Evolutionary conservation across 2,888 invertebrate species (phyloP), one percentile per base, ranked within the genome.

Genomic region (Coleophora deauratella): DNA sequence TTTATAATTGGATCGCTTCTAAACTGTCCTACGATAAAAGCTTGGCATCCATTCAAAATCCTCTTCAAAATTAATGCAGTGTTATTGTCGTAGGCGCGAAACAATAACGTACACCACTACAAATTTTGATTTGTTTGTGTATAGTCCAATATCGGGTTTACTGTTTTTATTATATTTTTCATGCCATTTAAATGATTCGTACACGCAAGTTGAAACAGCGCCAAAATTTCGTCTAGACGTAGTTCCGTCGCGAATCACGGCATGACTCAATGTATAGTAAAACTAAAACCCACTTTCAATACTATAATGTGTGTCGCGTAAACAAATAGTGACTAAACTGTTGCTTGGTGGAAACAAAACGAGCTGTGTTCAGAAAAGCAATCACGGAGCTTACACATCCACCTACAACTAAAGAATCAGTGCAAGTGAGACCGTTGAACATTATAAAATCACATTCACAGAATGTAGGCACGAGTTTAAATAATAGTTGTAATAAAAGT

Each of bases 131-230:
- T 57, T 51, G 60, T 54, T 55, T 57, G 51, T 50, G 13, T 52
- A 49, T 21, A 21, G 6, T 21, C 6, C 21, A 4, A 6, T 21
- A 6, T 21, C 44, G 43, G 49, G 53, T 51, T n/a, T 59, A 54
- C 51, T 40, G 48, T 52, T 51, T 56, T 59, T 58, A 54, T 55
- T 53, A 55, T 42, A 57, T 56, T 57, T 61, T 60, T 41, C 51
- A 54, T 66, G 59, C 52, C 44, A 50, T 66, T 64, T 38, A 28
- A 37, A 35, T 11, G 35, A 33, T 62, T 21, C 49, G 53, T 47
- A 61, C 53, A 77, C 80, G 76, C 53, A 46, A 59, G 53, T 78
- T 80, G 77, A 76, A 70, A 59, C 67, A 53, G 52, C 62, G 79
- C 80, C 80, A 78, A 21, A 79, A 52, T 65, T 62, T 66, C 65